These are phyloP conservation scores for Microlaimidae sp. DNA, from an alignment of 2,888 invertebrate species.

Conservation along the genomic window DNA sequence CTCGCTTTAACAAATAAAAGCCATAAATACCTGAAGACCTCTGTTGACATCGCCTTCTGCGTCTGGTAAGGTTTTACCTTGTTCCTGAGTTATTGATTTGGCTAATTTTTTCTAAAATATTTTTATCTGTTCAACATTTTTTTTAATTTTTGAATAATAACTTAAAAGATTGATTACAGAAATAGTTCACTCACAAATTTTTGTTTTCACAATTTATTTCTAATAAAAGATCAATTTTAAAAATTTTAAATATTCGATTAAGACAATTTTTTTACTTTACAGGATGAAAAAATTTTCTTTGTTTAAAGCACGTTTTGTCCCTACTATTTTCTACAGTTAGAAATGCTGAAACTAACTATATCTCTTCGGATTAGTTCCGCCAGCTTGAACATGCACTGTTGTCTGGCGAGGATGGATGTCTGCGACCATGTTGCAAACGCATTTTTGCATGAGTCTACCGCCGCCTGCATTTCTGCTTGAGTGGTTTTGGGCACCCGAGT, in stretches of 20 bases:
- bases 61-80: constrained; percentile 88
- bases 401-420: constrained; percentile 73
- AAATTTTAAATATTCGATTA: no score
- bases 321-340: no score
- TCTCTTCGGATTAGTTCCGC: constrained; percentile 46
- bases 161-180: no score
- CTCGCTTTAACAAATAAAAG: no score
- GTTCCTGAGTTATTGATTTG: constrained; percentile 76
- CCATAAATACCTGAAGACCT: constrained; percentile 72
- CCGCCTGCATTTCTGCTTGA: constrained; percentile 65
- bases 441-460: constrained; percentile 64
- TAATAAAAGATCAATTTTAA: no score
- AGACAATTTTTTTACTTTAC: no score
- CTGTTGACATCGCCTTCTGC: constrained; percentile 94
- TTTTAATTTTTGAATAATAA: not conserved
- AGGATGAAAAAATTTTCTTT: no score
- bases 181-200: no score
- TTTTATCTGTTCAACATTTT: not conserved
- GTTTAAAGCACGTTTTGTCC: no score
- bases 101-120: constrained; percentile 62
- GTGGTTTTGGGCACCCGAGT: constrained; percentile 75
- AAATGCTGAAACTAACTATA: no score
- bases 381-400: constrained; percentile 72
- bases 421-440: constrained; percentile 68
- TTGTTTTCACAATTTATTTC: no score